Evolutionary conservation across 2,888 invertebrate genomes (phyloP).

Genomic region (Acleris cristana): DNA sequence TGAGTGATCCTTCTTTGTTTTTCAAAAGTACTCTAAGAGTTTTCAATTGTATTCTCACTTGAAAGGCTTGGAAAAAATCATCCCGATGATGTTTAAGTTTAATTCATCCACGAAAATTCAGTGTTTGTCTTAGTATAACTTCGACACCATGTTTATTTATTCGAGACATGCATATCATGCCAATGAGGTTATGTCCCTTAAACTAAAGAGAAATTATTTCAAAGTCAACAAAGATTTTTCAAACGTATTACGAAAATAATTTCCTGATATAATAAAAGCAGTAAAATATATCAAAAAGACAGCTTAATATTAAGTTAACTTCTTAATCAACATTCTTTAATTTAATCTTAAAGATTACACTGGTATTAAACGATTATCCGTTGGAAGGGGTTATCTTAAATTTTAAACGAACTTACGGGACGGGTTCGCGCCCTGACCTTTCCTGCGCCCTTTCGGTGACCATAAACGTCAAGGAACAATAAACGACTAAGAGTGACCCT

Average conservation of each 20-base stretch:
- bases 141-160: too few species aligned
- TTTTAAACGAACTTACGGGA: conserved; percentile 47
- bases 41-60: conserved; percentile 35
- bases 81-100: neutral
- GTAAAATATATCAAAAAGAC: neutral
- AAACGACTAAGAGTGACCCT: conserved; percentile 76
- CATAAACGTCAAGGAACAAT: conserved; percentile 82
- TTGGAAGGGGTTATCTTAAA: conserved; percentile 41
- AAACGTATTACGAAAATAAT: too few species aligned
- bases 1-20: conserved; percentile 48
- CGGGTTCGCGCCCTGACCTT: conserved; percentile 65
- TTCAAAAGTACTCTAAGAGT: conserved; percentile 5
- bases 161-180: too few species aligned
- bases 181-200: too few species aligned
- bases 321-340: neutral
- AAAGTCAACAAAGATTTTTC: too few species aligned
- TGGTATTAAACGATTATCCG: conserved; percentile 18
- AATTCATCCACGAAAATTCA: too few species aligned
- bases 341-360: neutral
- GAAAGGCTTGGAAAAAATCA: conserved; percentile 12
- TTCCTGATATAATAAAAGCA: neutral
- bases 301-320: neutral
- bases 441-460: conserved; percentile 75
- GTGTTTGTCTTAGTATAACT: too few species aligned
- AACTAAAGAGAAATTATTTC: too few species aligned